Evolutionary conservation across 2,113 vertebrate genomes (phyloP).

Genomic region (Ammodramus savannarum): DNA sequence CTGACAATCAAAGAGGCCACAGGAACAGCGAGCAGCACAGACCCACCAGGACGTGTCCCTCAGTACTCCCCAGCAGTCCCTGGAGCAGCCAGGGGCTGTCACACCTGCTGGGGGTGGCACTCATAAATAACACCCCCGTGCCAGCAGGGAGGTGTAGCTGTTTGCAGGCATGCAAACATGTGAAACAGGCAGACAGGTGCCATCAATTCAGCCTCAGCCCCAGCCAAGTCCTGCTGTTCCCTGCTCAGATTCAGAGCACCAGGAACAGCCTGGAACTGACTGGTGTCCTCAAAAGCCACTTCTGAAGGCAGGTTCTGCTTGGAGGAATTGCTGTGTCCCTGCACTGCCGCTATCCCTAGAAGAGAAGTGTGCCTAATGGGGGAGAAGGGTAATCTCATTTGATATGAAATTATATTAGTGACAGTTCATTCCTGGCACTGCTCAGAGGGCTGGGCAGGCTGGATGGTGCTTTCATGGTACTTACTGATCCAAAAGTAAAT

Average conservation of each 20-base stretch:
- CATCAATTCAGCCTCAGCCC: neutral
- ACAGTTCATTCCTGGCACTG: conserved; percentile 54
- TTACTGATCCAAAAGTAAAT: conserved; percentile 20
- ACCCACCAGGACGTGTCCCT: fast-evolving
- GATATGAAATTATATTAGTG: conserved; percentile 45
- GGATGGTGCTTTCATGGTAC: conserved; percentile 35
- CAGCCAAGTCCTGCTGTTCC: neutral
- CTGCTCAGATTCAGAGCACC: fast-evolving
- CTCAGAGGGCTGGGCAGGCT: conserved; percentile 26
- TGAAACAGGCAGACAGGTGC: neutral
- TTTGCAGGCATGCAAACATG: neutral
- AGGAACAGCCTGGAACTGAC: neutral
- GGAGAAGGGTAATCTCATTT: conserved; percentile 61
- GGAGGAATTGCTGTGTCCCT: conserved; percentile 1
- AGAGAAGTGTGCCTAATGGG: conserved; percentile 47
- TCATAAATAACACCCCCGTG: neutral
- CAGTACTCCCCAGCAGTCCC: neutral
- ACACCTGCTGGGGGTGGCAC: neutral
- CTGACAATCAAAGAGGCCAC: neutral
- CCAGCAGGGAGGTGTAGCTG: neutral
- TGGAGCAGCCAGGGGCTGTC: neutral
- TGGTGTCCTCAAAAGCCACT: neutral
- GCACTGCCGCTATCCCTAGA: neutral
- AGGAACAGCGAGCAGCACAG: fast-evolving
- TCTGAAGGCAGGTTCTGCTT: neutral